Evolutionary conservation across 2,888 invertebrate genomes (phyloP), one percentile per base, ranked within the genome.

Genomic region (Pherbina coryleti): DNA sequence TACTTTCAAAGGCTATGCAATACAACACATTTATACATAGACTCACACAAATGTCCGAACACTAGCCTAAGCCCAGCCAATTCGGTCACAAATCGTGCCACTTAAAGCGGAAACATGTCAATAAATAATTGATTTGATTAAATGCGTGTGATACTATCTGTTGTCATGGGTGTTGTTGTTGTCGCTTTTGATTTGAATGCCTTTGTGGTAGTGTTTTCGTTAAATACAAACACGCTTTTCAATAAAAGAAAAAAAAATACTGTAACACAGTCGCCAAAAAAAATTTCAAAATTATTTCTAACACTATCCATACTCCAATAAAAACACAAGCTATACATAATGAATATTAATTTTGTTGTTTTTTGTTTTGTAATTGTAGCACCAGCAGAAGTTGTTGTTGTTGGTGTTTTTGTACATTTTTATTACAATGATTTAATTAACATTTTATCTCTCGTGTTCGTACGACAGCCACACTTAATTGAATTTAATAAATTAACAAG

Each of bases 401-500:
- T 57, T 28, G 55, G 17, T 60, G 57, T 72, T 69, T 22, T 34
- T 51, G 22, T 28, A 11, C 11, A 25, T 62, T 44, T 34, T 71
- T 71, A 55, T n/a, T 49, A 25, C 64, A 74, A 25, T 69, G 76
- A 76, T 70, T 72, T 72, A 71, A 77, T 77, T 57, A 77, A 72
- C 77, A 77, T 77, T 77, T 77, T 71, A 77, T 74, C 62, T 78
- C 55, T 73, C 19, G 25, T 67, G 55, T 28, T 51, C 37, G 51
- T 14, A 62, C 51, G 72, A 53, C 49, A n/a, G 77, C 37, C 51
- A 25, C 37, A 57, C 78, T 78, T 74, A 74, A 78, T 78, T 78
- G 73, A 74, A 78, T 78, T 78, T 60, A 78, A 74, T 74, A 74
- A 78, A 78, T 78, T 70, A 78, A 78, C 74, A 69, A 74, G 78